Evolutionary conservation across 2,113 vertebrate genomes (phyloP).

Genomic region (Thamnaconus septentrionalis): DNA sequence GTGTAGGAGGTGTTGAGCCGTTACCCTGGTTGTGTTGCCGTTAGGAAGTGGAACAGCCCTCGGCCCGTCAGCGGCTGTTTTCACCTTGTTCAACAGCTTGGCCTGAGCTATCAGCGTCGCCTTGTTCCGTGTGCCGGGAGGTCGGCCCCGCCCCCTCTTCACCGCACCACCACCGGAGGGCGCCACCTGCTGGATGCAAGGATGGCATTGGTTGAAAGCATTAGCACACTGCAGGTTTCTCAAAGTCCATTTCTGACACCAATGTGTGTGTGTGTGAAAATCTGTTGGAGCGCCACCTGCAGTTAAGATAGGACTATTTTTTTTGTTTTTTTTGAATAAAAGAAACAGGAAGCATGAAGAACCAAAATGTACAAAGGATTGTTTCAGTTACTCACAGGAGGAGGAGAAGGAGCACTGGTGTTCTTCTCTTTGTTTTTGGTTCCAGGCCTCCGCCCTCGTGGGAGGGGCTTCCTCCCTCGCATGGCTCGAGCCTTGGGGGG

Average conservation of each 20-base stretch:
- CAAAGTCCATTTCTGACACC: too few species aligned
- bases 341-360: too few species aligned
- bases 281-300: too few species aligned
- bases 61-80: background rate
- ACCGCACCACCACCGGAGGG: conserved; percentile 39
- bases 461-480: conserved; percentile 51
- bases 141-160: conserved; percentile 73
- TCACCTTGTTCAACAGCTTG: conserved; percentile 51
- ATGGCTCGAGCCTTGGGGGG: conserved; percentile 39
- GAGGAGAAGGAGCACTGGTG: background rate
- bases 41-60: conserved; percentile 8
- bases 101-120: conserved; percentile 64
- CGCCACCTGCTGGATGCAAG: conserved; percentile 25
- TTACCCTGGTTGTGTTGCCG: conserved; percentile 50
- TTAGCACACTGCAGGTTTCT: too few species aligned
- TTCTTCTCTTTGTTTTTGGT: conserved; percentile 56
- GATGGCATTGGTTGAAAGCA: background rate
- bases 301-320: too few species aligned
- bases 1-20: background rate
- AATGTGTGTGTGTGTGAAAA: too few species aligned
- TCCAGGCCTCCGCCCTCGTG: conserved; percentile 54
- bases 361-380: too few species aligned
- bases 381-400: conserved; percentile 11
- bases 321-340: too few species aligned
- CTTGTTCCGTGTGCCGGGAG: conserved; percentile 72